phyloP scores from a whole-genome alignment of 2,888 invertebrate species.

The Xylota sylvarum region DNA sequence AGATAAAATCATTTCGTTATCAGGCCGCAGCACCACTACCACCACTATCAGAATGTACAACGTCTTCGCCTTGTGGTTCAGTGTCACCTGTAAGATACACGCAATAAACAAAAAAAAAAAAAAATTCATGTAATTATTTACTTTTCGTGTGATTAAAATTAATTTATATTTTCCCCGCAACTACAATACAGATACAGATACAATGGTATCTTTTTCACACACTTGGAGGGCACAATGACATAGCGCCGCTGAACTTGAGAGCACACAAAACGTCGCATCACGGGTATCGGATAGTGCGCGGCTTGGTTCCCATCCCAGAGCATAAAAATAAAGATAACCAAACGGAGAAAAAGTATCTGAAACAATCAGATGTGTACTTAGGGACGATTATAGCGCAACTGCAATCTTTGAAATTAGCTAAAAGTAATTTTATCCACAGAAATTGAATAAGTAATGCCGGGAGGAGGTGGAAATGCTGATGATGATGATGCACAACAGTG shows the following conservation, averaged over 20 bases:
- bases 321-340: conserved; percentile 50
- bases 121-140: conserved; percentile 60
- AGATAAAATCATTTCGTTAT: conserved; percentile 72
- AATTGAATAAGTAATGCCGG: neutral
- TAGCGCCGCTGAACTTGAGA: conserved; percentile 57
- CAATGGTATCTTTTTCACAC: conserved; percentile 69
- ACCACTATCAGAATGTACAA: no score
- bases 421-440: conserved; percentile 46
- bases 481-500: conserved; percentile 38
- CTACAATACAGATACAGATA: conserved; percentile 9
- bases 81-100: conserved; percentile 67
- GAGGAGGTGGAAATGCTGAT: conserved; percentile 3
- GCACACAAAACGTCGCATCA: conserved; percentile 24
- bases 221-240: conserved; percentile 57
- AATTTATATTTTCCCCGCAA: conserved; percentile 46
- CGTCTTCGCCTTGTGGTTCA: conserved; percentile 32
- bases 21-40: conserved; percentile 49
- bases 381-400: conserved; percentile 62
- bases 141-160: conserved; percentile 67
- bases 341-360: conserved; percentile 40
- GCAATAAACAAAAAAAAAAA: conserved; percentile 30
- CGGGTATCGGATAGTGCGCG: neutral
- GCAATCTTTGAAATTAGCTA: conserved; percentile 54
- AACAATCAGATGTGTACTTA: conserved; percentile 73
- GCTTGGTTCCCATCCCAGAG: conserved; percentile 45